Base-by-base conservation (phyloP, 2,113 vertebrate genomes). In the Cottus gobio region DNA sequence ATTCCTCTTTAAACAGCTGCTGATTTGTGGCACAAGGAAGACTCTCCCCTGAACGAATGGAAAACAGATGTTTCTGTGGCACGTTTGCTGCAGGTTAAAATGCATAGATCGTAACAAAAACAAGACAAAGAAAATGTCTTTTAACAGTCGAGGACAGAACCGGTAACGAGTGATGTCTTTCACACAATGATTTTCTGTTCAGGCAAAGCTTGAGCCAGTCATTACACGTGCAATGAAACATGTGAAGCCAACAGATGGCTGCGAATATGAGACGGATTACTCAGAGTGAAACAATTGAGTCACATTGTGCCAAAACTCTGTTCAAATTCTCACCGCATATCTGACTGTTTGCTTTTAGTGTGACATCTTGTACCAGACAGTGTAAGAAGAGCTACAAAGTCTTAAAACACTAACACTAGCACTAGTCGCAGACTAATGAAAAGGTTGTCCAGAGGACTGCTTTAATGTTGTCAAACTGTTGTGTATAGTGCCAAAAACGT, bases 281-380 rank as follows among this genome's bases (percentile, higher is more conserved):
- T 84, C 68, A 85, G 22, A 83, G n/a, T 7, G 77, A 90, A 91
- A 90, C 58, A 67, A 18, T 6, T 7, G 39, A 68, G 57, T 85
- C 81, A 71, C 75, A 67, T 30, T 70, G 16, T 72, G 50, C 7
- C 56, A 37, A 13, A 6, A 15, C 20, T 18, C 30, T 42, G 56
- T 71, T 64, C 36, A 10, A 34, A 54, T 46, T 85, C 22, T 54
- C 75, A 64, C 34, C 80, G 37, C 61, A 16, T 18, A 58, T 60
- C 73, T 88, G 78, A 92, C 70, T 90, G 54, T 72, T 15, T 3
- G 22, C 57, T 85, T 75, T 79, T 31, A 66, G 39, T 48, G 13
- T 78, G 58, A 71, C 60, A 28, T 30, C 3, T 36, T 1, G 22
- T n/a, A 31, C 30, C 37, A 62, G 31, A 34, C 3, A 28, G 54